Evolutionary conservation across 2,888 invertebrate species (phyloP), one percentile per base, ranked within the genome.

Genomic region (Drosophila rubida): DNA sequence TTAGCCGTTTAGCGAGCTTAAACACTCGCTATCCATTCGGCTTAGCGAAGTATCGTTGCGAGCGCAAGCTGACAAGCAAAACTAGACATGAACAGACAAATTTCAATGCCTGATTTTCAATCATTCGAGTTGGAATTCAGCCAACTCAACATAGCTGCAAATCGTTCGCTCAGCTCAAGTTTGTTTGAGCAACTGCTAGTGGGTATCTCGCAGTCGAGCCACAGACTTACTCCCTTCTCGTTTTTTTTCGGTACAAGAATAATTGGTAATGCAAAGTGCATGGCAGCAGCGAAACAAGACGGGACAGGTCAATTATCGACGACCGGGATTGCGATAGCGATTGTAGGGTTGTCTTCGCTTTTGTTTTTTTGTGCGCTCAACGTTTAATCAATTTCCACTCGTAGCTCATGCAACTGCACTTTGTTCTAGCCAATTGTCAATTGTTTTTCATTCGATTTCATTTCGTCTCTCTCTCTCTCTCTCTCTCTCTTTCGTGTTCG

Each of bases 211-310:
- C 9, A 35, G 35, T 35, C 13, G 35, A 35, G 30, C 30, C 2
- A 3, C 2, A 30, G 7, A 3, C 2, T 13, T n/a, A n/a, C n/a
- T n/a, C n/a, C 4, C 2, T 35, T 14, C 7, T 7, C n/a, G n/a
- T 41, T 44, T 41, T 53, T 50, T 44, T 32, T 14, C 13, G 9
- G 44, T 44, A 19, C 19, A 50, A 16, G 62, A 69, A 82, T 85
- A 87, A 87, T 87, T 81, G 87, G 76, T 81, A 81, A 87, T 87
- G 81, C 85, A 85, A 81, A 81, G 87, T 84, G 87, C 81, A 83
- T 64, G 59, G 44, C 22, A 50, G 49, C 49, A 50, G 14, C 37
- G 46, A 62, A 58, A 64, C 54, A 75, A 78, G 66, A 22, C 19
- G 45, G 69, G 51, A 66, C 55, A 75, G 76, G 66, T 78, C 87